Evolutionary conservation across 2,113 vertebrate species (phyloP), one percentile per base, ranked within the genome.

Genomic region (Halcyon senegalensis): DNA sequence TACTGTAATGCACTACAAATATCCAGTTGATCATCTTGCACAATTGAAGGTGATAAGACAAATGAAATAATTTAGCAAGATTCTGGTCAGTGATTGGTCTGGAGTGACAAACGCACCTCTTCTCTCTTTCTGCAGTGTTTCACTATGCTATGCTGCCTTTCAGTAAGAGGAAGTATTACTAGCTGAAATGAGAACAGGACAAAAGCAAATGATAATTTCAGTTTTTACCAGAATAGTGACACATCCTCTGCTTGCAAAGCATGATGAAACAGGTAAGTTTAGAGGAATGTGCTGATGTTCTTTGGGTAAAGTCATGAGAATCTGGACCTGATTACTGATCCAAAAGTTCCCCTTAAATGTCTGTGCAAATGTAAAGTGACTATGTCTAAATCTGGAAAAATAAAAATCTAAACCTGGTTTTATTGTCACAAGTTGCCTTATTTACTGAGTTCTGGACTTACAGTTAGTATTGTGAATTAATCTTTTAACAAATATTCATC

Each of bases 211-310:
- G 83, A 25, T 96, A 95, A 93, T 95, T 87, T 95, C 87, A 94
- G 55, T 79, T 96, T 97, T 97, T 93, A 94, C 87, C 86, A 97
- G 96, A 96, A 95, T 93, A 96, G 87, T 96, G 88, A 91, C 94
- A 89, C 30, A 94, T 79, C 37, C 46, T 68, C 33, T 16, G 63
- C 55, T 89, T 96, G 91, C 84, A 97, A 97, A 95, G 84, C 70
- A 24, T 59, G 94, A 51, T 37, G 85, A 86, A 94, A 28, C 60
- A 87, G 78, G 53, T 27, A 84, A 90, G 85, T 75, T 84, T 95
- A 93, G 89, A 95, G 53, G 64, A 96, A 94, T 91, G 94, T 48
- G 92, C 55, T 92, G 76, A 84, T 88, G 48, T 91, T 81, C 88
- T 90, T 79, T 90, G 89, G 89, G 19, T 53, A 53, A 97, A 97